Conservation (phyloP, 2,113 vertebrate species). For the Ammospiza nelsoni region DNA sequence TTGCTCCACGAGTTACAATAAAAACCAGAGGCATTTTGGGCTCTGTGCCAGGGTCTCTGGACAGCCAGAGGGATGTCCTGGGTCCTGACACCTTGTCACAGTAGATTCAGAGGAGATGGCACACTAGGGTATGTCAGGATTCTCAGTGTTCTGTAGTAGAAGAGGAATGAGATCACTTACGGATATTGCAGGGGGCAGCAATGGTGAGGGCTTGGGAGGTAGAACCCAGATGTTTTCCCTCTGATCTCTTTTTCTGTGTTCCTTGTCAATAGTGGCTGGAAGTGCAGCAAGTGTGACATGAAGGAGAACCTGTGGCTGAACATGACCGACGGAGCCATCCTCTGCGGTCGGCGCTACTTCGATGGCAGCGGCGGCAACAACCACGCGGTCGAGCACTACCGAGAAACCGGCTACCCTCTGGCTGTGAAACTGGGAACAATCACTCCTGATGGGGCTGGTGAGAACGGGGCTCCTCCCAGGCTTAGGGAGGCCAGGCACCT, state of each 20-base stretch:
- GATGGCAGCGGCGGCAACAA: conserved; percentile 97
- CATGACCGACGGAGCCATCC: conserved; percentile 92
- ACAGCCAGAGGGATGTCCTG: too few species aligned
- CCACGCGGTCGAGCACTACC: conserved; percentile 91
- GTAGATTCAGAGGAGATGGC: neutral
- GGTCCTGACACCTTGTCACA: too few species aligned
- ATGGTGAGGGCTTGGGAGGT: neutral
- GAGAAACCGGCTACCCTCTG: conserved; percentile 89
- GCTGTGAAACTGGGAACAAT: conserved; percentile 98
- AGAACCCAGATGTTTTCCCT: neutral
- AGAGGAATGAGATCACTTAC: neutral
- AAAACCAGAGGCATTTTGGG: too few species aligned
- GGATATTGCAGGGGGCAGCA: too few species aligned
- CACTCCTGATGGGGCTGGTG: conserved; percentile 95
- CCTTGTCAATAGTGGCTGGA: conserved; percentile 85
- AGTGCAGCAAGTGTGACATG: conserved; percentile 94
- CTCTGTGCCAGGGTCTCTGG: too few species aligned
- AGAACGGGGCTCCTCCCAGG: neutral
- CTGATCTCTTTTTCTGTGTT: neutral
- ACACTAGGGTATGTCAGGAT: neutral
- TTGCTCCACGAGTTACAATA: too few species aligned
- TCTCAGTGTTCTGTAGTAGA: neutral
- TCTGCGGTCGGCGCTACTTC: conserved; percentile 95
- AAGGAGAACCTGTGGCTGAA: conserved; percentile 98
- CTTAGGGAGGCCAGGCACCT: neutral